These are phyloP conservation scores for Hippotragus niger DNA, from an alignment of 2,113 vertebrate genomes.

Conservation along the genomic window DNA sequence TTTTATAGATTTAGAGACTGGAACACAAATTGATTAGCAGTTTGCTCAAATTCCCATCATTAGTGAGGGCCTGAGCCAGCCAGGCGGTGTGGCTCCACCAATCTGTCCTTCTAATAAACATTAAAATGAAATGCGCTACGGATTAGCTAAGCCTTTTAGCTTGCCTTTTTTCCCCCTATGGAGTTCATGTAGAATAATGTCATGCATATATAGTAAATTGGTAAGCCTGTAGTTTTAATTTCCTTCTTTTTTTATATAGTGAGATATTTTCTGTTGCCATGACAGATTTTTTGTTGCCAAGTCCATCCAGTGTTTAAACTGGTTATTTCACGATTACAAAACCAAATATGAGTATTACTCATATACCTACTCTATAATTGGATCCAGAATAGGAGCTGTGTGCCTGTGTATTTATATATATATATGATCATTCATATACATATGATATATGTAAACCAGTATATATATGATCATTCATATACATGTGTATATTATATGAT, in stretches of 20 bases:
- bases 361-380: background rate
- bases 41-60: background rate
- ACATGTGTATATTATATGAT: background rate
- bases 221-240: background rate
- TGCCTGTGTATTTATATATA: background rate
- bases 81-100: background rate
- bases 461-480: background rate
- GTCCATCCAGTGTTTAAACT: background rate
- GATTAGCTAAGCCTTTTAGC: background rate
- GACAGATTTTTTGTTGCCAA: background rate
- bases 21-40: background rate
- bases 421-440: background rate
- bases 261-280: background rate
- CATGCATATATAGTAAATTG: background rate
- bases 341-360: background rate
- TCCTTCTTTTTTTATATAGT: background rate
- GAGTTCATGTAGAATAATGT: background rate
- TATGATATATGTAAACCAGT: background rate
- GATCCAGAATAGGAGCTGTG: background rate
- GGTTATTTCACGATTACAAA: background rate
- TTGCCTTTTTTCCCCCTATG: background rate
- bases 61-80: background rate
- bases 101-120: background rate
- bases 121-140: background rate
- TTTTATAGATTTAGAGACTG: background rate